Evolutionary conservation across 2,797 vertebrate species (phyloP).

Genomic region (Pipistrellus nathusii): DNA sequence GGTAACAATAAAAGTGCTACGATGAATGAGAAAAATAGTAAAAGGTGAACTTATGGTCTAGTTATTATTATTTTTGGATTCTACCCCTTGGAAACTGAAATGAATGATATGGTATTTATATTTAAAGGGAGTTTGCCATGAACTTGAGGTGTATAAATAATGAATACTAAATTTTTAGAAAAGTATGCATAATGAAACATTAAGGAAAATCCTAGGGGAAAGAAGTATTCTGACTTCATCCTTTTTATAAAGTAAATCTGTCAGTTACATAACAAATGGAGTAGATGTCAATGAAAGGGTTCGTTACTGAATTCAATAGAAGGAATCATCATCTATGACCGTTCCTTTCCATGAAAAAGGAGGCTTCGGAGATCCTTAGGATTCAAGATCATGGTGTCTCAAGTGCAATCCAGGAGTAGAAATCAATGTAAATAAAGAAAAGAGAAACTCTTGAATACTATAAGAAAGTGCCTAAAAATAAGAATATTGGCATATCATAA

Average conservation of each 20-base stretch:
- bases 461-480: conserved; percentile 11
- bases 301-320: not conserved
- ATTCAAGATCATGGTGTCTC: not conserved
- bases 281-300: not conserved
- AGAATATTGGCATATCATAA: not conserved
- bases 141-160: conserved; percentile 54
- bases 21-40: not conserved
- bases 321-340: not conserved
- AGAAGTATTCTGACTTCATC: not conserved
- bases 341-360: not conserved
- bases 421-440: not conserved
- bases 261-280: conserved; percentile 26
- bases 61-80: not conserved
- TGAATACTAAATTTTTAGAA: conserved; percentile 33
- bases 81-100: conserved; percentile 18
- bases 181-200: conserved; percentile 17
- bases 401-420: not conserved
- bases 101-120: conserved; percentile 6
- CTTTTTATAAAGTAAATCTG: conserved; percentile 4
- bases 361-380: not conserved
- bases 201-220: conserved; percentile 6
- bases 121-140: not conserved
- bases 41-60: not conserved
- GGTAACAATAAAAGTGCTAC: not conserved
- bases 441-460: not conserved